These are phyloP conservation scores for Imbricaverruca yamaguchii DNA, from an alignment of 2,888 invertebrate genomes.

Conservation along the genomic window DNA sequence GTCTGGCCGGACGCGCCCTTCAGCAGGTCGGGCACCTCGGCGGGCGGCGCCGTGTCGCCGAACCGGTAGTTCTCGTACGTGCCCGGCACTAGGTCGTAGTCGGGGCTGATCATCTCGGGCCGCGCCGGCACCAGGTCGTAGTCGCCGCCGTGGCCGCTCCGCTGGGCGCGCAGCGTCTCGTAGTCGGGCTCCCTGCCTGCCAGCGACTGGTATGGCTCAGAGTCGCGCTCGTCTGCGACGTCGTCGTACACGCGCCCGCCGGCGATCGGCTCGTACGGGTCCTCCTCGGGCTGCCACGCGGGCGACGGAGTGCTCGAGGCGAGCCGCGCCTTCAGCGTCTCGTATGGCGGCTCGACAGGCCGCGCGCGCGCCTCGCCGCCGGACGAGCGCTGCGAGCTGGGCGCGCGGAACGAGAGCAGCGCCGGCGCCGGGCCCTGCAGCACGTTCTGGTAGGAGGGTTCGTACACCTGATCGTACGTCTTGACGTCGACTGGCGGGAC, in stretches of 20 bases:
- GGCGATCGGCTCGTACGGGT: constrained; percentile 31
- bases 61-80: constrained; percentile 4
- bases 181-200: constrained; percentile 25
- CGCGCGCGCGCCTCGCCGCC: constrained; percentile 12
- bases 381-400: constrained; percentile 15
- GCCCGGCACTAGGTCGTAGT: constrained; percentile 27
- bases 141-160: not conserved
- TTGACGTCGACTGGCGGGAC: constrained; percentile 12
- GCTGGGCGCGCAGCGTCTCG: constrained; percentile 29
- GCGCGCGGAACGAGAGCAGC: constrained; percentile 17
- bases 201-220: constrained; percentile 18
- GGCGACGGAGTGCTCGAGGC: constrained; percentile 18
- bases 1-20: constrained; percentile 10
- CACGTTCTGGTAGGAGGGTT: constrained; percentile 22
- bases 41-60: not conserved
- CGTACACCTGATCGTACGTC: constrained; percentile 25
- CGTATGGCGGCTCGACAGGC: constrained; percentile 22
- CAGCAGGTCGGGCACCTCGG: not conserved
- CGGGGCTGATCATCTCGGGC: constrained; percentile 25
- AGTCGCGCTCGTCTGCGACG: constrained; percentile 28
- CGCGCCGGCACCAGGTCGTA: constrained; percentile 15
- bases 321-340: constrained; percentile 8
- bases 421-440: constrained; percentile 15
- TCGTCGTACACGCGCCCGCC: constrained; percentile 28
- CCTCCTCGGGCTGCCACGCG: constrained; percentile 24